phyloP scores from a whole-genome alignment of 2,888 invertebrate genomes.

The Agelastica alni region DNA sequence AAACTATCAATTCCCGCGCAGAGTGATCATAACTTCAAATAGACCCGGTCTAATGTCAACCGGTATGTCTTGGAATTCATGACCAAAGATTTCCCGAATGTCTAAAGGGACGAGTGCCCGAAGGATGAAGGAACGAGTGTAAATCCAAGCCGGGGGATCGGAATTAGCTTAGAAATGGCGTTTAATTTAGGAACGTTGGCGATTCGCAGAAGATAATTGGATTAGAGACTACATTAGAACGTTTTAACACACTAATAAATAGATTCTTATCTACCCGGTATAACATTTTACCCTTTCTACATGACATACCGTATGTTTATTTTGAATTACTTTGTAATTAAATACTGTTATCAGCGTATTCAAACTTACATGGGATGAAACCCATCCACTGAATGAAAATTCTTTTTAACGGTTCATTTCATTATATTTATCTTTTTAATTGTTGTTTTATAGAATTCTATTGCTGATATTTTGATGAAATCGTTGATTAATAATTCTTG shows the following conservation, averaged over 20 bases:
- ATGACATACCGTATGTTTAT: conserved; percentile 15
- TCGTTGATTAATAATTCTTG: no score
- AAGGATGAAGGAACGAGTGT: conserved; percentile 4
- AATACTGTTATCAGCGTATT: conserved; percentile 4
- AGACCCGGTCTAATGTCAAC: conserved; percentile 11
- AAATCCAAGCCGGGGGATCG: conserved; percentile 23
- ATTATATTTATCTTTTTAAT: no score
- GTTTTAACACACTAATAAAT: conserved; percentile 47
- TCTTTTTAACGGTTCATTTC: no score
- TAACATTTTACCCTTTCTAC: conserved; percentile 36
- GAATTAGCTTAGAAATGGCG: conserved; percentile 52
- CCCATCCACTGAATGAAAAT: no score
- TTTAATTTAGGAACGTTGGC: conserved; percentile 49
- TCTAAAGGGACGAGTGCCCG: conserved; percentile 13
- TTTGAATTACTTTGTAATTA: conserved; percentile 15
- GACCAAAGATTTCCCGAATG: conserved; percentile 9
- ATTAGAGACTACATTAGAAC: conserved; percentile 49
- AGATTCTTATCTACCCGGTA: conserved; percentile 49
- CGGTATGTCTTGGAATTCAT: conserved; percentile 16
- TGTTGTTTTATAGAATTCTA: no score
- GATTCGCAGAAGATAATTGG: conserved; percentile 50
- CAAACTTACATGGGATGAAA: not conserved
- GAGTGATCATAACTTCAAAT: not conserved
- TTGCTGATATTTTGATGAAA: no score
- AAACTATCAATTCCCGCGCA: not conserved